phyloP scores from a whole-genome alignment of 2,888 invertebrate genomes.

The Elgonia sp. region DNA sequence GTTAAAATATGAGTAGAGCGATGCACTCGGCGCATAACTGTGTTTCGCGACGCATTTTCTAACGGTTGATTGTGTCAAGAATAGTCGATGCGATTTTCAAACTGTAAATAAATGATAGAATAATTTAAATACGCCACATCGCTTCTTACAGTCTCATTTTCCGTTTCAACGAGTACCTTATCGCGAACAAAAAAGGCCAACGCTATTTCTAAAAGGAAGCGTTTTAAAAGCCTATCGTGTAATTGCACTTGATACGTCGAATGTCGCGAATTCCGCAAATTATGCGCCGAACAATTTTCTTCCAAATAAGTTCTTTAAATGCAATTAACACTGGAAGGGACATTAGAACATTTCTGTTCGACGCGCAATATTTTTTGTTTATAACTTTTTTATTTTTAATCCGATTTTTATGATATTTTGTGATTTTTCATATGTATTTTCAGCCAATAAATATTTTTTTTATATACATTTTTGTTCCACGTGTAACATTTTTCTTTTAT shows the following conservation, averaged over 20 bases:
- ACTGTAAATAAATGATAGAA: slow-evolving; percentile 59
- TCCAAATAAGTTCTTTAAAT: background rate
- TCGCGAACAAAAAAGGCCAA: slow-evolving; percentile 41
- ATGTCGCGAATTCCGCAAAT: slow-evolving; percentile 45
- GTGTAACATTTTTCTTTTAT: too few species aligned
- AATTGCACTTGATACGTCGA: slow-evolving; percentile 31
- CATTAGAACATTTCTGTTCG: too few species aligned
- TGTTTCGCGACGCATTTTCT: slow-evolving; percentile 76
- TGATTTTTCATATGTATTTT: too few species aligned
- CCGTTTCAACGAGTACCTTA: slow-evolving; percentile 21
- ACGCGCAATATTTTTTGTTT: too few species aligned
- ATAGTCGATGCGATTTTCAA: slow-evolving; percentile 66
- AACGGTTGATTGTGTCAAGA: slow-evolving; percentile 75
- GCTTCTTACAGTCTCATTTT: background rate
- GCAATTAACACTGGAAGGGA: too few species aligned
- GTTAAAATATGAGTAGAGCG: slow-evolving; percentile 73
- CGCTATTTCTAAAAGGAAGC: slow-evolving; percentile 41
- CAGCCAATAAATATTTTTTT: too few species aligned
- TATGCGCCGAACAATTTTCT: background rate
- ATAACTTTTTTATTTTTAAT: too few species aligned
- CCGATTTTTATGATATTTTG: too few species aligned
- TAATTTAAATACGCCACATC: slow-evolving; percentile 59
- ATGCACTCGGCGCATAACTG: slow-evolving; percentile 76
- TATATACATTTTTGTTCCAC: too few species aligned
- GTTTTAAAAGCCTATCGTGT: slow-evolving; percentile 22